phyloP scores from a whole-genome alignment of 1,140 invertebrate species.

The Hestina assimilis region DNA sequence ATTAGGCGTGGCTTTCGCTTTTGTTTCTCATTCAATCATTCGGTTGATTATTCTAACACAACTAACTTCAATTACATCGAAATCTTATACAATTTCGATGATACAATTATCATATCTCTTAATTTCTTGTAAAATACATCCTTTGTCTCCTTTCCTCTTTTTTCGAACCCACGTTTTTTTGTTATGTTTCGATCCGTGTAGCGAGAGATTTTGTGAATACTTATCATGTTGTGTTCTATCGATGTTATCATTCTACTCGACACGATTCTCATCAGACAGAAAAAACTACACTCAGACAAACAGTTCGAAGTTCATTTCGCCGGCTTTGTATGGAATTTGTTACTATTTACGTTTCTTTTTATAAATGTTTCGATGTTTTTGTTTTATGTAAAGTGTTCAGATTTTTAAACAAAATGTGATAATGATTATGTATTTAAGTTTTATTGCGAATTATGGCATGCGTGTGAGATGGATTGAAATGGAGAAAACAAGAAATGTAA shows the following conservation, averaged over 20 bases:
- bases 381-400: slow-evolving; percentile 47
- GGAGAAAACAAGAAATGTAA: slow-evolving; percentile 30
- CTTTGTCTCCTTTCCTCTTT: slow-evolving; percentile 46
- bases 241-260: slow-evolving; percentile 61
- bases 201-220: slow-evolving; percentile 59
- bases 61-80: slow-evolving; percentile 66
- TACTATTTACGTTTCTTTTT: slow-evolving; percentile 49
- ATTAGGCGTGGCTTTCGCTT: slow-evolving; percentile 78
- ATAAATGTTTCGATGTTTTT: slow-evolving; percentile 54
- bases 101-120: slow-evolving; percentile 35
- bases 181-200: slow-evolving; percentile 69
- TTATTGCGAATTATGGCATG: slow-evolving; percentile 47
- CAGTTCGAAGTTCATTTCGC: slow-evolving; percentile 53
- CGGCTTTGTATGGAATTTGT: slow-evolving; percentile 69
- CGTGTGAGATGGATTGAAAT: slow-evolving; percentile 36
- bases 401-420: slow-evolving; percentile 18
- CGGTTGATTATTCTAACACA: slow-evolving; percentile 70
- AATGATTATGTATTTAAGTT: slow-evolving; percentile 18
- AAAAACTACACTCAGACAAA: slow-evolving; percentile 28
- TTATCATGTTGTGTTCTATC: slow-evolving; percentile 61
- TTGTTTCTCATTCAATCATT: slow-evolving; percentile 72
- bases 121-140: slow-evolving; percentile 56
- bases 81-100: slow-evolving; percentile 54
- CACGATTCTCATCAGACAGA: slow-evolving; percentile 39
- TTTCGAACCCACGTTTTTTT: slow-evolving; percentile 50